Conservation (phyloP, 2,797 vertebrate genomes). For the Falco novaeseelandiae region DNA sequence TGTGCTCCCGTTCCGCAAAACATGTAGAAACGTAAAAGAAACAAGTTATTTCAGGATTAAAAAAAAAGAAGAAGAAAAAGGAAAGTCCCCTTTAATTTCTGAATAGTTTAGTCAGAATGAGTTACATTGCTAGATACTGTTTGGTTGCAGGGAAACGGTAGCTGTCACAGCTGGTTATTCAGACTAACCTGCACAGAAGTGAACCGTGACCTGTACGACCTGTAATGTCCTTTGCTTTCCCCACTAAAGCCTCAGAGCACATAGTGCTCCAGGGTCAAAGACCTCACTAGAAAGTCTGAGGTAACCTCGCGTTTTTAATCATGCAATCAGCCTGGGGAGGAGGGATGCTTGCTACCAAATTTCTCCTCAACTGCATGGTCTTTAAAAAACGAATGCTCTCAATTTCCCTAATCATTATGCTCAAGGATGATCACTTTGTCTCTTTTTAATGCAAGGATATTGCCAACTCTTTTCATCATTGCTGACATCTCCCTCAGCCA, state of each 20-base stretch:
- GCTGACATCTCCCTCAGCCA: background rate
- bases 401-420: background rate
- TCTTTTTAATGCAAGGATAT: background rate
- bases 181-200: slow-evolving; percentile 13
- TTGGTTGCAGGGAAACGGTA: slow-evolving; percentile 10
- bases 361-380: background rate
- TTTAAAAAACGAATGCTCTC: slow-evolving; percentile 13
- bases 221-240: background rate
- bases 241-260: background rate
- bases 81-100: background rate
- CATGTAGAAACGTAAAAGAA: background rate
- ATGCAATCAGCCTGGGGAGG: background rate
- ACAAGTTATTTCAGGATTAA: background rate
- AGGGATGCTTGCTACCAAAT: background rate
- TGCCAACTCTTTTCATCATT: slow-evolving; percentile 25
- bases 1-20: background rate
- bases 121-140: background rate
- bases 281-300: slow-evolving; percentile 16
- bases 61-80: background rate
- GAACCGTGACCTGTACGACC: slow-evolving; percentile 14
- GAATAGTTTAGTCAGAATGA: background rate
- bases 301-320: slow-evolving; percentile 10
- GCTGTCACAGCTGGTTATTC: background rate
- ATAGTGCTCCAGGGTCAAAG: background rate
- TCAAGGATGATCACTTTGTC: slow-evolving; percentile 12